Evolutionary conservation across 2,113 vertebrate genomes (phyloP), one percentile per base, ranked within the genome.

Genomic region (Trematocara nigrifrons): DNA sequence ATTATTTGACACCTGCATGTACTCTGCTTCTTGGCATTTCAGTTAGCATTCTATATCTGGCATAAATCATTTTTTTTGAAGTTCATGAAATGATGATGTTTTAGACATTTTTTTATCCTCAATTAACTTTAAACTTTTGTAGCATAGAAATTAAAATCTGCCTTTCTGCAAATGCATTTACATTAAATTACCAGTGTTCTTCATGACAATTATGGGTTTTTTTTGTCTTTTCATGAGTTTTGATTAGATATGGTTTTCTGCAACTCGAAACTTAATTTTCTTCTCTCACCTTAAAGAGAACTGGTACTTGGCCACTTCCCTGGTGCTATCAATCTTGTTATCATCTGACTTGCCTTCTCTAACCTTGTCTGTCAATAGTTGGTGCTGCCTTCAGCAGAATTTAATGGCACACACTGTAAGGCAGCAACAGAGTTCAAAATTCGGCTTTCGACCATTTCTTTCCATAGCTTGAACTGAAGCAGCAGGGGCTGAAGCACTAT

Each of bases 371-470:
- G 87, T 81, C 89, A 16, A 74, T 51, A 57, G 18, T 20, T 6
- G 61, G n/a, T 81, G 66, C 84, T 3, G 71, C 90, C 81, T 83
- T 56, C 20, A 16, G 90, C 78, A 47, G 47, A 83, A 79, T 90
- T 56, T 86, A 87, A 87, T 84, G 88, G 80, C 91, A 71, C 79
- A 26, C 74, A 18, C 13, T 57, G 51, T 33, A 57, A 53, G 54
- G 77, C 10, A 64, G 69, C 78, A 61, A 42, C 38, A 16, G 76
- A 59, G 54, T 51, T 85, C 49, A 74, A 40, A 40, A 79, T 20
- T 13, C 22, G 6, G 31, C 22, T 42, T 69, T 11, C 0, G 5
- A 82, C 26, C 33, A 18, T 56, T 31, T 76, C 38, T 83, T 86
- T 49, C 71, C 81, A 31, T 20, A 47, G 52, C 56, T 87, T 18